Conservation (phyloP, 2,113 vertebrate species). For the Motacilla alba region DNA sequence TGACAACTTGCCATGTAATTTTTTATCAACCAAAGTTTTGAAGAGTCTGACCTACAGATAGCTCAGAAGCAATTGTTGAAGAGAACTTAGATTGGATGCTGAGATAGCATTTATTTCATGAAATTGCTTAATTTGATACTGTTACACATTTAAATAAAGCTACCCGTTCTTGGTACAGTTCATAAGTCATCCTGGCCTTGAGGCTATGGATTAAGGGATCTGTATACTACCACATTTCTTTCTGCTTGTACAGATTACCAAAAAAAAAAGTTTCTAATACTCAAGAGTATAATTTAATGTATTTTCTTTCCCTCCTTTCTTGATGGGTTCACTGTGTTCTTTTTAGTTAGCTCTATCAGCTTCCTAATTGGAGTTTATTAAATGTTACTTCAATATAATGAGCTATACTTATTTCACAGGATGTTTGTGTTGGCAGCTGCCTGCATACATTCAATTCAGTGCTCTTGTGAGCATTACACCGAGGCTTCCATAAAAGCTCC, state of each 20-base stretch:
- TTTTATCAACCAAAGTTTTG: not conserved
- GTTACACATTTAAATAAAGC: not conserved
- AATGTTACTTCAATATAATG: not conserved
- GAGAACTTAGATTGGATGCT: not conserved
- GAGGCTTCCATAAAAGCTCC: not conserved
- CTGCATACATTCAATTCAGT: not conserved
- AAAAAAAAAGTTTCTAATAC: not conserved
- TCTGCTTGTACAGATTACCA: not conserved
- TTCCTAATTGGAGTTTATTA: not conserved
- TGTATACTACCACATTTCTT: not conserved
- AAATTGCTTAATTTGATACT: not conserved
- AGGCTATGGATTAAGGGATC: not conserved
- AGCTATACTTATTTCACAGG: constrained; percentile 25
- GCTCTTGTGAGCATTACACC: not conserved
- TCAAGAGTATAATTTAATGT: not conserved
- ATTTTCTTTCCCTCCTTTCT: not conserved
- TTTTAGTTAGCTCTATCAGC: constrained; percentile 8
- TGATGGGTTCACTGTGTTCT: not conserved
- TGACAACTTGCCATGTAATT: not conserved
- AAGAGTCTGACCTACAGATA: not conserved
- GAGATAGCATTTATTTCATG: not conserved
- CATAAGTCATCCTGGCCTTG: not conserved
- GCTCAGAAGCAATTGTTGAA: not conserved
- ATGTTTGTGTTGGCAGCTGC: constrained; percentile 12
- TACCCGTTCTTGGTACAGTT: not conserved